A percentile compares a stretch with the other conserved stretches of the same genome.
Conservation (phyloP, 1,140 invertebrate genomes). For the Pararge aegeria region DNA sequence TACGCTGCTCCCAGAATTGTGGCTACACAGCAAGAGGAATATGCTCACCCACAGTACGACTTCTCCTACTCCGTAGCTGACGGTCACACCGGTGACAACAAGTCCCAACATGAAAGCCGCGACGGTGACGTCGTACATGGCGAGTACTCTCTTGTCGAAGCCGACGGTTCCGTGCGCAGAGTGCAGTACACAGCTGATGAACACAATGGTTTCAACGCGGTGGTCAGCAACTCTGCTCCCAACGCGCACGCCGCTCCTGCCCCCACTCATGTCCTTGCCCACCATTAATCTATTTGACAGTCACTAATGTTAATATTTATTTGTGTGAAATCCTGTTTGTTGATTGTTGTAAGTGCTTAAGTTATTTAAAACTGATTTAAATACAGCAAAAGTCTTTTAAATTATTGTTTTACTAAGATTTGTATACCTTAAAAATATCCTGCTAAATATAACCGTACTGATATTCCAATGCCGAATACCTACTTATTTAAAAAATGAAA, state of each 20-base stretch:
- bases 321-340: too few species aligned
- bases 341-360: too few species aligned
- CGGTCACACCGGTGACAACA: conserved; percentile 40
- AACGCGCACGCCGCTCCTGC: not conserved
- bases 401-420: too few species aligned
- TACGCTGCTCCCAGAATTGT: conserved; percentile 53
- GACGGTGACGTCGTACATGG: conserved; percentile 78
- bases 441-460: too few species aligned
- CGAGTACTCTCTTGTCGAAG: conserved; percentile 77
- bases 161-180: conserved; percentile 78
- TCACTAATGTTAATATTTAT: not conserved
- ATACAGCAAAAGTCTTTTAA: too few species aligned
- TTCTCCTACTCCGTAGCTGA: conserved; percentile 41
- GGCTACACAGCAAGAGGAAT: conserved; percentile 24
- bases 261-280: not conserved
- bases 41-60: conserved; percentile 38
- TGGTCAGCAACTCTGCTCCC: conserved; percentile 79
- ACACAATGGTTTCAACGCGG: conserved; percentile 80
- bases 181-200: conserved; percentile 79
- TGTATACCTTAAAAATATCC: too few species aligned
- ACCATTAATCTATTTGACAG: not conserved
- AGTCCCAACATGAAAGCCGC: conserved; percentile 41
- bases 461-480: too few species aligned
- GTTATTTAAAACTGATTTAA: too few species aligned
- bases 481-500: too few species aligned